Evolutionary conservation across 1,140 invertebrate genomes (phyloP).

Genomic region (Anadara kagoshimensis): DNA sequence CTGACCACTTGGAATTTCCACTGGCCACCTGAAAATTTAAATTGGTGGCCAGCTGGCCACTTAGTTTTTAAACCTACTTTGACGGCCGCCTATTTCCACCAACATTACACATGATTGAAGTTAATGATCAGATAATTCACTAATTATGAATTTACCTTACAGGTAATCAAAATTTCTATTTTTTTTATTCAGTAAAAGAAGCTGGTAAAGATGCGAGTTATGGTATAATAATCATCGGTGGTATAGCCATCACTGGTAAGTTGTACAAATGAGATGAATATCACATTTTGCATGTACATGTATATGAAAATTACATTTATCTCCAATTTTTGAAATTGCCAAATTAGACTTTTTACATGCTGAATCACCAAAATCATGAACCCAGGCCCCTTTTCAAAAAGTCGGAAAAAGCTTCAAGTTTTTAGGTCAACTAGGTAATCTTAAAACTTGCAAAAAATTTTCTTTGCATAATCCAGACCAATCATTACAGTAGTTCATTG

Average conservation of each 20-base stretch:
- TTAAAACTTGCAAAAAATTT: no score
- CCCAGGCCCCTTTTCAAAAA: background rate
- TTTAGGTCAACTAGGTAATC: background rate
- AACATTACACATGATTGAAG: background rate
- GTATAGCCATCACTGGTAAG: conserved; percentile 60
- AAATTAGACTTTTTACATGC: background rate
- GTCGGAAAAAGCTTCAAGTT: background rate
- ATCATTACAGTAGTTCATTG: no score
- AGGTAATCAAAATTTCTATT: background rate
- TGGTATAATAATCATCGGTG: conserved; percentile 54
- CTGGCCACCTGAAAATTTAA: no score
- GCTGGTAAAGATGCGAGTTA: conserved; percentile 64
- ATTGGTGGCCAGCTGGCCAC: no score
- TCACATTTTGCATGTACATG: background rate
- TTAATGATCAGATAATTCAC: background rate
- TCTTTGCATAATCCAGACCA: no score
- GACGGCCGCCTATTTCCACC: background rate
- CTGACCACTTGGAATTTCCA: no score
- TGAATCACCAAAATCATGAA: background rate
- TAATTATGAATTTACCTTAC: background rate
- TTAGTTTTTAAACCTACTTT: background rate
- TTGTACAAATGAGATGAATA: background rate
- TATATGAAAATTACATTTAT: background rate
- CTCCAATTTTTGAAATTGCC: background rate
- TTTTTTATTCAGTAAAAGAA: conserved; percentile 60